phyloP scores from a whole-genome alignment of 2,888 invertebrate genomes.

The Agonopterix arenella region DNA sequence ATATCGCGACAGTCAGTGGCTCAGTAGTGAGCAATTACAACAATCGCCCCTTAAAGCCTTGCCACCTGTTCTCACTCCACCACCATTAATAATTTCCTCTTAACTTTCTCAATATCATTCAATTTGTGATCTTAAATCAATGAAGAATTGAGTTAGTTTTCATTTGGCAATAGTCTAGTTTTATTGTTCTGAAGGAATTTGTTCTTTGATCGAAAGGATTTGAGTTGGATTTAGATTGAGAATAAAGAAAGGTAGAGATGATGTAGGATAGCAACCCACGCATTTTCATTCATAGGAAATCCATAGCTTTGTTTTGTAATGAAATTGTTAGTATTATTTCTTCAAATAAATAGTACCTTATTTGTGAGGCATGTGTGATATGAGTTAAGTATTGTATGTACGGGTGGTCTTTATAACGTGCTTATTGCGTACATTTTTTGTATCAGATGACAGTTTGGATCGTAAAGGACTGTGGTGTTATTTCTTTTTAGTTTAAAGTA shows the following conservation, averaged over 20 bases:
- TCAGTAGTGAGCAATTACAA: conserved; percentile 62
- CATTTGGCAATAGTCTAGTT: conserved; percentile 17
- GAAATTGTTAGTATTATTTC: conserved; percentile 64
- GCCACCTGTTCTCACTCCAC: conserved; percentile 61
- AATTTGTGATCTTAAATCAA: conserved; percentile 20
- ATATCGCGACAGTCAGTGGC: conserved; percentile 35
- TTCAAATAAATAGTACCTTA: conserved; percentile 52
- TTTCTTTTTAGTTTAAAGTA: too few relatives aligned
- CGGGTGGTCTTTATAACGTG: conserved; percentile 49
- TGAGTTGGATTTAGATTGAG: conserved; percentile 20
- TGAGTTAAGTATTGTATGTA: conserved; percentile 19
- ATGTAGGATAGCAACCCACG: conserved; percentile 64
- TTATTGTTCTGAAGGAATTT: conserved; percentile 11
- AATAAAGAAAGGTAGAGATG: conserved; percentile 16
- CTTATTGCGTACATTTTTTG: conserved; percentile 24
- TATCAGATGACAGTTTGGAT: not conserved
- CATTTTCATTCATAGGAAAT: conserved; percentile 65
- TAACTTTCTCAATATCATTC: conserved; percentile 1
- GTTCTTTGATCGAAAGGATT: conserved; percentile 10
- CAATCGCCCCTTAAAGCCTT: conserved; percentile 51
- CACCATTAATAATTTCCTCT: conserved; percentile 44
- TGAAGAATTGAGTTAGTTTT: too few relatives aligned
- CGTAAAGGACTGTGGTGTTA: too few relatives aligned
- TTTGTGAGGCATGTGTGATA: conserved; percentile 32
- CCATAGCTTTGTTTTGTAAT: conserved; percentile 67